Evolutionary conservation across 2,797 vertebrate genomes (phyloP).

Genomic region (Harpagifer antarcticus): DNA sequence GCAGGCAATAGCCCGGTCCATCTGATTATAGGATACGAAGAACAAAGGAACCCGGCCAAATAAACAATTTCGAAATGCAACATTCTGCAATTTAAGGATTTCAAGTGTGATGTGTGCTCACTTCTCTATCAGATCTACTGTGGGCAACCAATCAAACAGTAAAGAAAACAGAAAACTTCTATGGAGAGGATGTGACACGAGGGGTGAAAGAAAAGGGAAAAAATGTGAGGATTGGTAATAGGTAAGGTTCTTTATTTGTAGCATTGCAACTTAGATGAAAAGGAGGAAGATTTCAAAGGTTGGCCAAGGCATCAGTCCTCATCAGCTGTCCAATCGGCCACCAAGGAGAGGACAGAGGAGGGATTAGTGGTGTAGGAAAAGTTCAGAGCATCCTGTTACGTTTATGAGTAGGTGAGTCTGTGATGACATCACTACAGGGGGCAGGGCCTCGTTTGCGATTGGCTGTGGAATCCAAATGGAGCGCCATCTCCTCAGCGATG

Average conservation of each 20-base stretch:
- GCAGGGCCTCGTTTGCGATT: slow-evolving; percentile 96
- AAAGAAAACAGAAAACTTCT: slow-evolving; percentile 33
- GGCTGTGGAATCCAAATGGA: slow-evolving; percentile 96
- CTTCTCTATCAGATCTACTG: slow-evolving; percentile 34
- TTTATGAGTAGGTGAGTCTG: slow-evolving; percentile 99
- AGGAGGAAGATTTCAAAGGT: slow-evolving; percentile 70
- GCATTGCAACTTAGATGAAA: slow-evolving; percentile 84
- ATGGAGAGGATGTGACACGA: slow-evolving; percentile 10
- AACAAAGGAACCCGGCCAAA: slow-evolving; percentile 48
- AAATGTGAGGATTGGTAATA: slow-evolving; percentile 87
- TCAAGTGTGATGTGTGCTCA: slow-evolving; percentile 46
- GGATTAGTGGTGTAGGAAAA: slow-evolving; percentile 51
- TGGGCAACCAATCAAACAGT: slow-evolving; percentile 26
- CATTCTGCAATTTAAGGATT: slow-evolving; percentile 46
- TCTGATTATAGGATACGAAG: slow-evolving; percentile 44
- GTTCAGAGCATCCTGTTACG: slow-evolving; percentile 99
- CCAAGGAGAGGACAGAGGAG: slow-evolving; percentile 63
- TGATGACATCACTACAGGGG: slow-evolving; percentile 98
- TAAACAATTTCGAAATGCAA: slow-evolving; percentile 38
- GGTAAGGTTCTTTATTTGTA: slow-evolving; percentile 82
- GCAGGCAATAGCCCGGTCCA: slow-evolving; percentile 34
- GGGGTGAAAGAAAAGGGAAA: slow-evolving; percentile 68
- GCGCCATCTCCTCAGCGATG: slow-evolving; percentile 99
- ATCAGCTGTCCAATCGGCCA: slow-evolving; percentile 74
- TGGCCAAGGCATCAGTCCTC: slow-evolving; percentile 74